Percentiles rank a stretch among this genome's conserved stretches.
Conservation (phyloP, 2,888 invertebrate genomes). For the Diaprepes abbreviatus region DNA sequence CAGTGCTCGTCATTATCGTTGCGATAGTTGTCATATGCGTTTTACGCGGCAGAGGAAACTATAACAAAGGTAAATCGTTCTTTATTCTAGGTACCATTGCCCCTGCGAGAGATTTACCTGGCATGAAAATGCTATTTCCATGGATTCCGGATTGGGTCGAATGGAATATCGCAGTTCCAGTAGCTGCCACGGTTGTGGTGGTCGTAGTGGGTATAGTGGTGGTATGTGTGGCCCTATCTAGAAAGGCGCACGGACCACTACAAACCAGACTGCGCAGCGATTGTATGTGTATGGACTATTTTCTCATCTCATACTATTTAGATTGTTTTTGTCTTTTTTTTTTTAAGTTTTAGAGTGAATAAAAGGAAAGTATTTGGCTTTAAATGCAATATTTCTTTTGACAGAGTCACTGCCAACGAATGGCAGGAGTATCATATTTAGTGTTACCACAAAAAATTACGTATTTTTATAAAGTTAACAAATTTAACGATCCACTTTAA, state of each 20-base stretch:
- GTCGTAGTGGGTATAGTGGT: slow-evolving; percentile 92
- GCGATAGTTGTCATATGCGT: slow-evolving; percentile 95
- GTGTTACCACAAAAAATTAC: too few species aligned
- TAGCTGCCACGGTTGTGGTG: slow-evolving; percentile 90
- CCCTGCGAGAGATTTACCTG: slow-evolving; percentile 74
- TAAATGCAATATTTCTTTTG: too few species aligned
- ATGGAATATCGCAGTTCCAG: slow-evolving; percentile 90
- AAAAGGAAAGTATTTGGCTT: too few species aligned
- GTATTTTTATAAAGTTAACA: too few species aligned
- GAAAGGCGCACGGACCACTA: slow-evolving; percentile 77
- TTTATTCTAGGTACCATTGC: slow-evolving; percentile 81
- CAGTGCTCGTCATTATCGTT: slow-evolving; percentile 92
- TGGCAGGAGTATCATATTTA: too few species aligned
- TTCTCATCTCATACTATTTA: slow-evolving; percentile 33
- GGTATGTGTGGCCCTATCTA: slow-evolving; percentile 88
- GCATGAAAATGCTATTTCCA: slow-evolving; percentile 73
- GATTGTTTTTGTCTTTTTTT: background rate
- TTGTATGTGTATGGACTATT: slow-evolving; percentile 73
- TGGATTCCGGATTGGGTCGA: slow-evolving; percentile 92
- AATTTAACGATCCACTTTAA: too few species aligned
- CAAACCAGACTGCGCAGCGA: slow-evolving; percentile 85
- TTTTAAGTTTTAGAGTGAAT: background rate
- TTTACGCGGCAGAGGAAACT: slow-evolving; percentile 86
- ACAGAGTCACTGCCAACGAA: too few species aligned
- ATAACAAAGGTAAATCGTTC: slow-evolving; percentile 80